These are phyloP conservation scores for Acipenser oxyrinchus DNA, from an alignment of 2,797 vertebrate genomes.

Conservation along the genomic window DNA sequence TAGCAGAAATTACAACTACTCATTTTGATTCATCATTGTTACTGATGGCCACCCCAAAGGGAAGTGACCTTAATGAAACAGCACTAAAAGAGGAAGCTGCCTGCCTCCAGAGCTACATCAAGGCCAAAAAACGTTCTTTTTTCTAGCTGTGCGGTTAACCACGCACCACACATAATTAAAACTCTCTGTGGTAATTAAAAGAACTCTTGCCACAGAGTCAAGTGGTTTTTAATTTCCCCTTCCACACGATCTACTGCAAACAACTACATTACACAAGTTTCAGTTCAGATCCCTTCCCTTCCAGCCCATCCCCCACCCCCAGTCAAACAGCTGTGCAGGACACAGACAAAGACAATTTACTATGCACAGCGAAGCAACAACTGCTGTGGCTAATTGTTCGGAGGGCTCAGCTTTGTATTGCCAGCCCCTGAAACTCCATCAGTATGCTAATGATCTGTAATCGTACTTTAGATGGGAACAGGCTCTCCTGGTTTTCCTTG, in stretches of 20 bases:
- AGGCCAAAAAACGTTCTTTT: neutral
- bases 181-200: conserved; percentile 19
- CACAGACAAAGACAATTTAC: neutral
- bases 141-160: conserved; percentile 13
- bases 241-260: conserved; percentile 10
- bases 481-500: neutral
- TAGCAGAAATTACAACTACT: no score
- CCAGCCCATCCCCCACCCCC: neutral
- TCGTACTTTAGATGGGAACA: neutral
- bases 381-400: conserved; percentile 1
- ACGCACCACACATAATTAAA: conserved; percentile 11
- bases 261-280: conserved; percentile 11
- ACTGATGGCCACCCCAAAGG: neutral
- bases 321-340: neutral
- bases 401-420: neutral
- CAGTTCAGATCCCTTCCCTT: conserved; percentile 4
- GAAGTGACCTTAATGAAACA: conserved; percentile 1
- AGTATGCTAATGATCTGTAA: neutral
- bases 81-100: neutral
- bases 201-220: conserved; percentile 16
- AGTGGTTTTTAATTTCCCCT: conserved; percentile 13
- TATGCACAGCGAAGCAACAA: neutral
- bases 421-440: neutral
- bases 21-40: no score
- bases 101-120: neutral